Conservation (phyloP, 2,113 vertebrate genomes). For the Proterorhinus semilunaris region DNA sequence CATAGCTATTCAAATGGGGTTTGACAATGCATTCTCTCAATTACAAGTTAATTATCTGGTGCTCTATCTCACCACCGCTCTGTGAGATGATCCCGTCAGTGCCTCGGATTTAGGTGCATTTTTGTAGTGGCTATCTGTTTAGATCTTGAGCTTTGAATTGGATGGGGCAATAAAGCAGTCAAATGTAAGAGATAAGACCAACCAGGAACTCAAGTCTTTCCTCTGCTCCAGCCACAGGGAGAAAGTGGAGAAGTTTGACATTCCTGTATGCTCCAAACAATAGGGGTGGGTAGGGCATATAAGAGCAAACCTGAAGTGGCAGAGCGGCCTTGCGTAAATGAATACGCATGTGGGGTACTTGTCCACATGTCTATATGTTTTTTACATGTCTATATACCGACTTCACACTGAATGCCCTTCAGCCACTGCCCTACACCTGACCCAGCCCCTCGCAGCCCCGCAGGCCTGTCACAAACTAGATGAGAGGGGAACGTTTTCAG, state of each 20-base stretch:
- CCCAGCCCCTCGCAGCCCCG: conserved; percentile 58
- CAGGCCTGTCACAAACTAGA: conserved; percentile 44
- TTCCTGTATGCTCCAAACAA: conserved; percentile 49
- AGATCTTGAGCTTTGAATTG: conserved; percentile 33
- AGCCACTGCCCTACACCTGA: conserved; percentile 71
- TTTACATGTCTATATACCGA: conserved; percentile 43
- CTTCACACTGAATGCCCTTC: conserved; percentile 41
- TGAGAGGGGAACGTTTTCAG: conserved; percentile 54
- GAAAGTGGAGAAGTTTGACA: conserved; percentile 48
- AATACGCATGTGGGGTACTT: conserved; percentile 40
- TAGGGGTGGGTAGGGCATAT: conserved; percentile 17
- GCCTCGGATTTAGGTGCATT: conserved; percentile 45
- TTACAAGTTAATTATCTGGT: conserved; percentile 51
- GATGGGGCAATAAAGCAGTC: conserved; percentile 44
- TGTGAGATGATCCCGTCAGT: conserved; percentile 26
- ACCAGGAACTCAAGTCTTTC: conserved; percentile 40
- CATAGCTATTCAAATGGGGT: conserved; percentile 27
- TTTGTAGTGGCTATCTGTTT: conserved; percentile 38
- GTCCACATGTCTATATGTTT: conserved; percentile 36
- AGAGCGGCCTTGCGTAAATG: conserved; percentile 48
- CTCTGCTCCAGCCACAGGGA: conserved; percentile 47
- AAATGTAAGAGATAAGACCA: conserved; percentile 47
- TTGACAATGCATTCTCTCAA: conserved; percentile 37
- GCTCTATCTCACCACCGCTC: conserved; percentile 30
- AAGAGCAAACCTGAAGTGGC: conserved; percentile 33